Conservation (phyloP, 2,888 invertebrate species). For the Acleris emargana region DNA sequence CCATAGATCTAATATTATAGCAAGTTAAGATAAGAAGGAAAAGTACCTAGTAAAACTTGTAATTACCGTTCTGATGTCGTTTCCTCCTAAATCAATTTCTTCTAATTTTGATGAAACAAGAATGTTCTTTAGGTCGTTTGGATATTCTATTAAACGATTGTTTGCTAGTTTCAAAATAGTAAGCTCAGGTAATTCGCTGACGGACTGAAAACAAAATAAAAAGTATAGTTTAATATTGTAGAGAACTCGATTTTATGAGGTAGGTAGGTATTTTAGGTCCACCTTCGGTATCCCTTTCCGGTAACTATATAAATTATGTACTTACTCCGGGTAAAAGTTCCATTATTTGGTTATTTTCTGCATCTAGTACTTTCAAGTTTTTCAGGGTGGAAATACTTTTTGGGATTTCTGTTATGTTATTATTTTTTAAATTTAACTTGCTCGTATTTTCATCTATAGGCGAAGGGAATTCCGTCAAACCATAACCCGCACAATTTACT, state of each 20-base stretch:
- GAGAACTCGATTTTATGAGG: neutral
- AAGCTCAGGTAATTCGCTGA: conserved; percentile 70
- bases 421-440: conserved; percentile 68
- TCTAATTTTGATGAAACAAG: conserved; percentile 65
- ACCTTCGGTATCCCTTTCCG: too few relatives aligned
- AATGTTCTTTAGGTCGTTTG: conserved; percentile 72
- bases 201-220: conserved; percentile 62
- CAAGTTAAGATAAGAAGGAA: neutral
- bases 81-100: conserved; percentile 75
- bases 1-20: too few relatives aligned
- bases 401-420: conserved; percentile 70
- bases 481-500: conserved; percentile 77
- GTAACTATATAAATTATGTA: neutral
- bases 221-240: conserved; percentile 9
- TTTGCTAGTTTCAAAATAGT: conserved; percentile 64
- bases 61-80: conserved; percentile 74
- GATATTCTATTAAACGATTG: conserved; percentile 71
- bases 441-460: conserved; percentile 65
- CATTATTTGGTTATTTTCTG: conserved; percentile 67
- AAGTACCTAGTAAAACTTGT: neutral
- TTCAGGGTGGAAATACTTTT: conserved; percentile 64
- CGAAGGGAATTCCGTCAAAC: conserved; percentile 76
- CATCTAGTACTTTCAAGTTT: conserved; percentile 65
- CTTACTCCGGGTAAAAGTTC: conserved; percentile 70
- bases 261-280: neutral